A percentile compares a stretch with the other conserved stretches of the same genome.
Conservation (phyloP, 2,797 vertebrate species). For the Ctenopoma kingsleyae region DNA sequence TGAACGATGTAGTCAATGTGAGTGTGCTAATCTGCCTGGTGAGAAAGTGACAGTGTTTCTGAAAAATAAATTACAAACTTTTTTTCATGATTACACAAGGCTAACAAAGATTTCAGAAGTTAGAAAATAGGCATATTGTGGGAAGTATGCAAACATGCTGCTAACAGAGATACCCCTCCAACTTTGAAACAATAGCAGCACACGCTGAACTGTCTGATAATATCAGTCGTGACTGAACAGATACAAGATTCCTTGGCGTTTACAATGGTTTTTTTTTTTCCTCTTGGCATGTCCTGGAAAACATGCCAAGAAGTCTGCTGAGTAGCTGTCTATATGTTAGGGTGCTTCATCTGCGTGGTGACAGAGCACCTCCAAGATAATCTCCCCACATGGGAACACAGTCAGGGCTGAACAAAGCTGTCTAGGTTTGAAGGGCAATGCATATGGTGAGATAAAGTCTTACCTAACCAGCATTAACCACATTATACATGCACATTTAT, state of each 20-base stretch:
- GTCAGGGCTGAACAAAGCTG: constrained; percentile 46
- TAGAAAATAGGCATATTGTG: not conserved
- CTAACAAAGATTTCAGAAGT: not conserved
- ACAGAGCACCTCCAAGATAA: constrained; percentile 59
- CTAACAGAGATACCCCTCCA: constrained; percentile 32
- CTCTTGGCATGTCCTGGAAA: constrained; percentile 9
- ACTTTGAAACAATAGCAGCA: constrained; percentile 56
- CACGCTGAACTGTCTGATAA: constrained; percentile 50
- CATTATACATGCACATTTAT: constrained; percentile 21
- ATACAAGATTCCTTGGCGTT: constrained; percentile 48
- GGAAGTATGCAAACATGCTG: constrained; percentile 16
- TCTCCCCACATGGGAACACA: constrained; percentile 45
- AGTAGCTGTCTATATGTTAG: constrained; percentile 52
- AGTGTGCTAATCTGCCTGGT: constrained; percentile 26
- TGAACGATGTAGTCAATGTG: constrained; percentile 46
- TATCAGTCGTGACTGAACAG: constrained; percentile 59
- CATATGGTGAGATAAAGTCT: constrained; percentile 45
- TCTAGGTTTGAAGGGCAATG: constrained; percentile 57
- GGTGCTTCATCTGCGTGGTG: constrained; percentile 29
- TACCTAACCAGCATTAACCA: constrained; percentile 3
- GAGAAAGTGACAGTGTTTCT: constrained; percentile 30
- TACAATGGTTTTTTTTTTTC: constrained; percentile 50
- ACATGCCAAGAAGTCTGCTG: constrained; percentile 50
- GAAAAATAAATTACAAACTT: constrained; percentile 36
- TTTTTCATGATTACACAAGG: constrained; percentile 14